Conservation (phyloP, 64 coral and sea anemone genomes). For the Platygyra sinensis region DNA sequence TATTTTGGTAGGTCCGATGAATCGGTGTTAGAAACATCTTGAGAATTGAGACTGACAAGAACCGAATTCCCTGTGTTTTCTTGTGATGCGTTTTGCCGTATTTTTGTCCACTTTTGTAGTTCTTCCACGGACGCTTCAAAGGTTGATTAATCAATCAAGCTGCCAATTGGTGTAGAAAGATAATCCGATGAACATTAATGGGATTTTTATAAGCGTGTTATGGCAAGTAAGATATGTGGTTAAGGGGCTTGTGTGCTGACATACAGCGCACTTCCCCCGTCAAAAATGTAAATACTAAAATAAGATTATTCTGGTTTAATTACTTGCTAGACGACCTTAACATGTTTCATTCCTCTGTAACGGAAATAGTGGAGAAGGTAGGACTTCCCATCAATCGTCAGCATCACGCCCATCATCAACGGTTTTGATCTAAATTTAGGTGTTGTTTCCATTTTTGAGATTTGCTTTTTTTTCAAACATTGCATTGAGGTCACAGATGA, state of each 20-base stretch:
- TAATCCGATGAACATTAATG: not conserved
- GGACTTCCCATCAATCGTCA: not conserved
- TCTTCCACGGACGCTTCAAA: too few relatives aligned
- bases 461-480: not conserved
- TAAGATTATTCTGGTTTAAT: not conserved
- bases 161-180: not conserved
- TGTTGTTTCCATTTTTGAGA: not conserved
- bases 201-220: slow-evolving; percentile 22
- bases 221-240: not conserved
- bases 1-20: too few relatives aligned
- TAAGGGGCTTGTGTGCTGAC: not conserved
- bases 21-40: too few relatives aligned
- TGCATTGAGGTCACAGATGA: not conserved
- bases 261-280: not conserved
- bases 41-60: too few relatives aligned
- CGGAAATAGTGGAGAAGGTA: not conserved
- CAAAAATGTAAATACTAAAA: not conserved
- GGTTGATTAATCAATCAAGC: not conserved
- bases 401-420: not conserved
- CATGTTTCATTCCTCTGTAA: not conserved
- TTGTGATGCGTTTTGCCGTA: too few relatives aligned
- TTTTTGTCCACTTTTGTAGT: too few relatives aligned
- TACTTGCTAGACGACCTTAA: not conserved
- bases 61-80: too few relatives aligned
- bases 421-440: not conserved